phyloP scores from a whole-genome alignment of 1,140 invertebrate genomes.

The Drosophila aff. region DNA sequence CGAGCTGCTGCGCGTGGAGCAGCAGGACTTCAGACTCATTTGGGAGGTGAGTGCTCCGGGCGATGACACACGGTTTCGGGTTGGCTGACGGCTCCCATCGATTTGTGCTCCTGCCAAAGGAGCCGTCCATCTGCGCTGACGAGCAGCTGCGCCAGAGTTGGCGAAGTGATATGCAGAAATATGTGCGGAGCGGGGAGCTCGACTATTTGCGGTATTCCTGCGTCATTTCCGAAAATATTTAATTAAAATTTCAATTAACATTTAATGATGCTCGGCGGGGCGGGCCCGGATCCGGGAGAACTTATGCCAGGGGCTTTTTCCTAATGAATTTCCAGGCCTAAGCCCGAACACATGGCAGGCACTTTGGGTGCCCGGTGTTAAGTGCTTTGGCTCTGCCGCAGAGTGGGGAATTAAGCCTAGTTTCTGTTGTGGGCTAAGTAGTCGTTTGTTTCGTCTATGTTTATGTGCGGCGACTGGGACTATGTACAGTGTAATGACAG shows the following conservation, averaged over 20 bases:
- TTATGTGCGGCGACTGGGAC: conserved; percentile 36
- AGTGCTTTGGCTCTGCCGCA: conserved; percentile 40
- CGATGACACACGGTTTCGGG: conserved; percentile 3
- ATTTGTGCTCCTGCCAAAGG: conserved; percentile 2
- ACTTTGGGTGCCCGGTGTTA: conserved; percentile 33
- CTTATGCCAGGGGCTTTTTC: conserved; percentile 35
- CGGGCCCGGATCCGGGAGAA: not conserved
- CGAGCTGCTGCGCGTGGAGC: conserved; percentile 90
- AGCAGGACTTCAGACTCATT: conserved; percentile 91
- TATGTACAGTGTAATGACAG: conserved; percentile 38
- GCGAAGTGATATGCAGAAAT: conserved; percentile 37
- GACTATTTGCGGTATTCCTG: conserved; percentile 62
- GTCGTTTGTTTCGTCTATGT: conserved; percentile 18
- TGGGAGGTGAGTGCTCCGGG: conserved; percentile 89
- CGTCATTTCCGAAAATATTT: conserved; percentile 77
- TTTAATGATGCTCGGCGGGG: conserved; percentile 61
- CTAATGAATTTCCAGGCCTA: conserved; percentile 43
- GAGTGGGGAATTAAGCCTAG: conserved; percentile 46
- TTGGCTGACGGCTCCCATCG: conserved; percentile 5
- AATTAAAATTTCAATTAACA: conserved; percentile 80
- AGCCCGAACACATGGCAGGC: conserved; percentile 48
- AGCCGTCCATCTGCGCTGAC: conserved; percentile 11
- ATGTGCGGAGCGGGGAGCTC: not conserved
- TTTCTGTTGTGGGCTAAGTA: conserved; percentile 43
- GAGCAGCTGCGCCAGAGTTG: conserved; percentile 23